Base-by-base conservation (phyloP, 2,797 vertebrate genomes). In the Okamejei kenojei region DNA sequence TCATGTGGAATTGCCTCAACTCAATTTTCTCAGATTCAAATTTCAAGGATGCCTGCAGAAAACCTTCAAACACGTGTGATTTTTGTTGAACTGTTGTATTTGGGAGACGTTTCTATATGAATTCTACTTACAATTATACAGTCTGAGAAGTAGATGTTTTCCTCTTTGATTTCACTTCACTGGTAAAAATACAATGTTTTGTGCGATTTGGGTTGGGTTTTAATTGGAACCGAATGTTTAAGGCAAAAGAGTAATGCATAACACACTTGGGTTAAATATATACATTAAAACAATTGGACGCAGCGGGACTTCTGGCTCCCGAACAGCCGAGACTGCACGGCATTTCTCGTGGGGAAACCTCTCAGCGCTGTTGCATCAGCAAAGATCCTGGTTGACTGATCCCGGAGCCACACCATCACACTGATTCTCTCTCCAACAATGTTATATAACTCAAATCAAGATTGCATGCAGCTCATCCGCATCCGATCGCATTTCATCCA, bases 331-430 rank as follows among this genome's bases (percentile, higher is more conserved):
- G 65, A 2, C 26, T 88, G 4, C 10, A 0, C n/a, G 23, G 26
- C 58, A 8, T 11, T 68, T n/a, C 65, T 54, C 21, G 29, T 71
- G 15, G 54, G 21, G 74, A 92, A 93, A 93, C 32, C 26, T 63
- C 19, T 38, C 32, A n/a, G 86, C 88, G 38, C 58, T 91, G 93
- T 93, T 93, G 93, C 93, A 91, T 93, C 93, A 93, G 86, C 91
- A 61, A 77, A 76, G 29, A 63, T 21, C 71, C 19, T 73, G 19
- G 58, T 15, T 29, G 35, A 8, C 6, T 23, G 84, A 21, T 17
- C n/a, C 63, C 82, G 81, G 81, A 58, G 26, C 80, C 54, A 26
- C 54, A n/a, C 61, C 63, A 21, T 35, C n/a, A 88, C n/a, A 11
- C 2, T 8, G 26, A 26, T 29, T 76, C 74, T 1, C 26, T 29